phyloP scores from a whole-genome alignment of 2,888 invertebrate genomes.

The Pyrrhia umbra region DNA sequence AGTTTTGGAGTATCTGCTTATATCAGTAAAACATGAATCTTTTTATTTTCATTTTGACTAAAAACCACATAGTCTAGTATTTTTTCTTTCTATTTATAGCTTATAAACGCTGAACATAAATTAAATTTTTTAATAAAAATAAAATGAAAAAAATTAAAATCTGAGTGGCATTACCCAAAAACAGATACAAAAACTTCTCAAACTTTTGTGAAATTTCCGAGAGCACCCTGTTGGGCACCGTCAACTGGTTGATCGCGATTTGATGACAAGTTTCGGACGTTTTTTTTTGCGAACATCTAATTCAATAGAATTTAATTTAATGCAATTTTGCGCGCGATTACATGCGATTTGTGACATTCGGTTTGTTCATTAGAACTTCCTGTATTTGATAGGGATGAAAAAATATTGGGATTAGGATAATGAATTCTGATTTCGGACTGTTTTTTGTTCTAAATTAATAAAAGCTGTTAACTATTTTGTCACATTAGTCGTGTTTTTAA shows the following conservation, averaged over 20 bases:
- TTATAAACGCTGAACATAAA: too few species aligned
- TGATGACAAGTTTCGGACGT: constrained; percentile 75
- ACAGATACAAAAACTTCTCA: background rate
- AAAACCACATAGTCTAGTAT: too few species aligned
- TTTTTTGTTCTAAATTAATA: too few species aligned
- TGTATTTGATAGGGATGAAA: constrained; percentile 62
- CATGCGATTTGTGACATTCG: constrained; percentile 64
- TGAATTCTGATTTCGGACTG: background rate
- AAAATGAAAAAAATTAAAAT: too few species aligned
- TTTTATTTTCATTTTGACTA: too few species aligned
- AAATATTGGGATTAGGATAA: constrained; percentile 4
- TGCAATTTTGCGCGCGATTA: constrained; percentile 69
- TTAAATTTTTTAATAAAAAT: too few species aligned
- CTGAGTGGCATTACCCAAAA: too few species aligned
- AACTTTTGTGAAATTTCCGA: constrained; percentile 11
- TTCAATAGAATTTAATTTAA: constrained; percentile 82
- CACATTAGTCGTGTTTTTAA: too few species aligned
- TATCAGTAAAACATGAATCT: too few species aligned
- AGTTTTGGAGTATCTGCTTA: too few species aligned
- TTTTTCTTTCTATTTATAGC: too few species aligned
- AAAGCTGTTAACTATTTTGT: too few species aligned
- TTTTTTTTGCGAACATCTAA: constrained; percentile 67
- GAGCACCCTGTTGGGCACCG: constrained; percentile 31
- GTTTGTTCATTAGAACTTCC: constrained; percentile 81
- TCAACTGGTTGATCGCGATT: constrained; percentile 70